Percentiles rank a stretch among this genome's conserved stretches.
phyloP scores from a whole-genome alignment of 2,113 vertebrate genomes.

The Pyxicephalus adspersus region DNA sequence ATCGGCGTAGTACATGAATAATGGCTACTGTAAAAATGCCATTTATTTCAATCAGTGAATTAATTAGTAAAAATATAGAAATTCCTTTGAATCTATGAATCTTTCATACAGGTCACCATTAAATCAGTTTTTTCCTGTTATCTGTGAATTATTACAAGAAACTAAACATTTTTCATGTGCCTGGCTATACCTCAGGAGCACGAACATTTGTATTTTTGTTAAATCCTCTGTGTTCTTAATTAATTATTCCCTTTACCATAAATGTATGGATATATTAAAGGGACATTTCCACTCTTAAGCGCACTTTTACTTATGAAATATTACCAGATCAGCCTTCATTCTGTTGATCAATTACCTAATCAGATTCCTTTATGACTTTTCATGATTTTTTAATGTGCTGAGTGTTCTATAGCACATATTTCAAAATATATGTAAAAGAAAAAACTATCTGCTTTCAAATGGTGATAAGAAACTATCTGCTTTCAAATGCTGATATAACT shows the following conservation, averaged over 20 bases:
- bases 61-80: conserved; percentile 19
- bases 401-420: too few relatives aligned
- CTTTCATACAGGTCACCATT: conserved; percentile 17
- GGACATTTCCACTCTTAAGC: too few relatives aligned
- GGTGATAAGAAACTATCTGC: too few relatives aligned
- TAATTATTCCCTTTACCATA: not conserved
- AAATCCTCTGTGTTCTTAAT: not conserved
- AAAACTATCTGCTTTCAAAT: too few relatives aligned
- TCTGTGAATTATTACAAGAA: conserved; percentile 33
- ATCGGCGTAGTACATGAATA: not conserved
- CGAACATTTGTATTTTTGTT: not conserved
- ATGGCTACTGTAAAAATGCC: conserved; percentile 3
- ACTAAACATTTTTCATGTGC: conserved; percentile 8
- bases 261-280: not conserved
- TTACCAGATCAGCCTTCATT: too few relatives aligned
- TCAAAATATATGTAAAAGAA: too few relatives aligned
- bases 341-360: too few relatives aligned
- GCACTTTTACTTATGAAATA: too few relatives aligned
- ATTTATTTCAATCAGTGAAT: conserved; percentile 36
- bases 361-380: too few relatives aligned
- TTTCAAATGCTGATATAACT: too few relatives aligned
- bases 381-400: too few relatives aligned
- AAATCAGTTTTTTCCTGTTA: not conserved
- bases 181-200: not conserved
- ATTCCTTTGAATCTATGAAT: conserved; percentile 11